These are phyloP conservation scores for Pseudomyrmex flavicornis DNA, from an alignment of 1,140 invertebrate genomes.

Conservation along the genomic window DNA sequence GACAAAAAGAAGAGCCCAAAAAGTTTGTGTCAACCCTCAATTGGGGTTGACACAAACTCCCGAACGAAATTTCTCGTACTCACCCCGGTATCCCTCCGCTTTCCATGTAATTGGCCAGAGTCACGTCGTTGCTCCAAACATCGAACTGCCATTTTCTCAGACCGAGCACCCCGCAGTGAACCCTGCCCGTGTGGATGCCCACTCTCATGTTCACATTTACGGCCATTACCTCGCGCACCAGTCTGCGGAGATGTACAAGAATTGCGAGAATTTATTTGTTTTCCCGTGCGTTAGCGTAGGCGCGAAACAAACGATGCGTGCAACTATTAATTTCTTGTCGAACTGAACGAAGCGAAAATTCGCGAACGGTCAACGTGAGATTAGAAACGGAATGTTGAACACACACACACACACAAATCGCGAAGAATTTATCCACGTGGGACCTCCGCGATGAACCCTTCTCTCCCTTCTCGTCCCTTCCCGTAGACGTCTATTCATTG, in stretches of 20 bases:
- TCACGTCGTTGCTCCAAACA: constrained; percentile 98
- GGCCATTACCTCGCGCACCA: constrained; percentile 94
- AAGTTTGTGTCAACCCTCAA: too few species aligned
- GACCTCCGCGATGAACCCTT: too few species aligned
- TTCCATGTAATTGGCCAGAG: constrained; percentile 98
- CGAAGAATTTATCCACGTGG: not conserved
- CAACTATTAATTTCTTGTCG: not conserved
- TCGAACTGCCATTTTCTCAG: constrained; percentile 96
- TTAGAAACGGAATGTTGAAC: constrained; percentile 37
- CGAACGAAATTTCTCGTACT: constrained; percentile 71
- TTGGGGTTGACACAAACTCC: not conserved
- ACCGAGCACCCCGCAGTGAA: constrained; percentile 97
- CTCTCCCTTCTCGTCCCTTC: too few species aligned
- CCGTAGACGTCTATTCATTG: constrained; percentile 10
- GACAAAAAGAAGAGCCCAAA: not conserved
- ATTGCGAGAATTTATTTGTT: constrained; percentile 31
- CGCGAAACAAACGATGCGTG: not conserved
- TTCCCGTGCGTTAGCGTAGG: not conserved
- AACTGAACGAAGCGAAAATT: too few species aligned
- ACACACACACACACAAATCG: not conserved
- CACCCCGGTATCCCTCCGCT: constrained; percentile 96
- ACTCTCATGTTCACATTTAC: constrained; percentile 98
- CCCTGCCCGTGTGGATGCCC: constrained; percentile 96
- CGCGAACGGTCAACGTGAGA: not conserved
- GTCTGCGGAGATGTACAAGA: constrained; percentile 84